Conservation (phyloP, 2,113 vertebrate species). For the Tetrao urogallus region DNA sequence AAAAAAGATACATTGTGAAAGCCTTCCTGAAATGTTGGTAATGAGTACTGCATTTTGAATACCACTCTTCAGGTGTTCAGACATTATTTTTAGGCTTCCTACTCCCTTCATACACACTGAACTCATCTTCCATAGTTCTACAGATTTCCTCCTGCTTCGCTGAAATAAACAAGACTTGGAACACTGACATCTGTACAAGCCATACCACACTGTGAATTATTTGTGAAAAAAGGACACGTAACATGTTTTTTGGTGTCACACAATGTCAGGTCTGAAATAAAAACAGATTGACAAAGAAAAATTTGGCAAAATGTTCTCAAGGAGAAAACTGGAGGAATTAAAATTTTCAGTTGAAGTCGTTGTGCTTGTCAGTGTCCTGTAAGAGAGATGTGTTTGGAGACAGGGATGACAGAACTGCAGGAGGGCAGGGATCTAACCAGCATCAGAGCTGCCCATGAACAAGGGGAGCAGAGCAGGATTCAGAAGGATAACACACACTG, state of each 20-base stretch:
- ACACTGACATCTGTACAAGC: neutral
- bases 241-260: neutral
- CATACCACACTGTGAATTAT: neutral
- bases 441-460: fast-evolving
- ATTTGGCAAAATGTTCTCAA: neutral
- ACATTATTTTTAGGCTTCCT: neutral
- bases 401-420: fast-evolving
- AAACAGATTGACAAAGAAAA: neutral
- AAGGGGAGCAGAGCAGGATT: neutral
- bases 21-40: neutral
- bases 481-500: neutral
- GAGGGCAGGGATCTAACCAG: neutral
- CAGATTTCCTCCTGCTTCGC: neutral
- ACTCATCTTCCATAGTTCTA: neutral
- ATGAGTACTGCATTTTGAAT: neutral
- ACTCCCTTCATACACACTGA: neutral
- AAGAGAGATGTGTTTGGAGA: fast-evolving
- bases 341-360: neutral
- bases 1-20: neutral
- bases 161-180: fast-evolving
- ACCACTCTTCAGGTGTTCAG: neutral
- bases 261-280: neutral
- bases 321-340: neutral
- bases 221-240: neutral
- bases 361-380: fast-evolving